Base-by-base conservation (phyloP, 2,888 invertebrate species). In the Pollenia amentaria region DNA sequence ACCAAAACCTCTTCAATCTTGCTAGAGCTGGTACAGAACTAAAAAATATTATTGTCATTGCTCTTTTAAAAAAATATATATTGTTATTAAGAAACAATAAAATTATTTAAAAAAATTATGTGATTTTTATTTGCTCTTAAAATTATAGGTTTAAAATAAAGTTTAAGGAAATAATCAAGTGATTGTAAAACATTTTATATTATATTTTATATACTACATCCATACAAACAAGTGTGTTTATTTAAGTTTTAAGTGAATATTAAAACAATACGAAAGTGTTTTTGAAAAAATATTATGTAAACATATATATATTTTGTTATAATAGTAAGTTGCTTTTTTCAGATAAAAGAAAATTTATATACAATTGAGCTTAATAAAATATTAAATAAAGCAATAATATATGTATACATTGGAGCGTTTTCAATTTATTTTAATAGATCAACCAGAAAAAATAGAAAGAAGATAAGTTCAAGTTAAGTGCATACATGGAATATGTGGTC, bases 91-190 rank as follows among this genome's bases (percentile, higher is more conserved):
- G 42, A 69, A 42, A 40, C 16, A 64, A 12, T 48, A 46, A 38
- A 57, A 57, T 29, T 57, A 44, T 16, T 29, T 12, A 29, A 64
- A 42, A 55, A 57, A 78, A 70, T 21, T 44, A 62, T 72, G 72
- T 83, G 70, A 77, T 83, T 76, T 83, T 76, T 76, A 18, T 62
- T 75, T 70, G 53, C 46, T 62, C 64, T 76, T 83, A 70, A 48
- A 75, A 44, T 51, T 29, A 46, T 60, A 44, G 18, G 48, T 29
- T 53, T 72, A 62, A 72, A 67, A 73, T 64, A 65, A 8, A 55
- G 46, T 60, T 70, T 51, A 65, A 55, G 12, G 38, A 72, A 60
- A 55, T 55, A 53, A 64, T 21, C 14, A 70, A 38, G 38, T 38
- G 10, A 46, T 65, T 53, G 14, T 40, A 18, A 70, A 38, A 51